Conservation (phyloP, 2,797 vertebrate genomes). For the Steatocranus sp. region DNA sequence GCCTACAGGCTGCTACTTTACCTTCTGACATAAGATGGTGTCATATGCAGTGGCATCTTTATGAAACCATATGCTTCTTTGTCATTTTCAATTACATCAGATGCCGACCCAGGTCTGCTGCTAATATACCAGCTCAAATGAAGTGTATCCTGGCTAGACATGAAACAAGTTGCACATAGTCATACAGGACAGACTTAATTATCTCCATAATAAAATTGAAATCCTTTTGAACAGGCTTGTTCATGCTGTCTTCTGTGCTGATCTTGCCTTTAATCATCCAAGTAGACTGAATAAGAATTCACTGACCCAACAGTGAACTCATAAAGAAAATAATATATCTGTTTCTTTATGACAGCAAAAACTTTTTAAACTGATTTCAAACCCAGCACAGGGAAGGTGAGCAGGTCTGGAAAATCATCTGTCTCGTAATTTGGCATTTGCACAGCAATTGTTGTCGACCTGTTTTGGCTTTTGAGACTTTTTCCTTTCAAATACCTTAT, state of each 20-base stretch:
- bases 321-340: background rate
- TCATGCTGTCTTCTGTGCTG: background rate
- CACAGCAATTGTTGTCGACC: background rate
- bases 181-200: conserved; percentile 26
- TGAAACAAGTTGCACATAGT: conserved; percentile 29
- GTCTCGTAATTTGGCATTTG: background rate
- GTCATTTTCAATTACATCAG: conserved; percentile 29
- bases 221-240: background rate
- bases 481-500: background rate
- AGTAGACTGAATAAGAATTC: background rate
- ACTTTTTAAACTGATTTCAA: background rate
- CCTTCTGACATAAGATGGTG: background rate
- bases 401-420: conserved; percentile 8
- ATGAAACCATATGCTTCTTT: conserved; percentile 5
- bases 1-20: background rate
- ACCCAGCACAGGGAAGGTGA: background rate
- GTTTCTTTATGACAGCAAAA: background rate
- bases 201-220: conserved; percentile 24
- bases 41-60: conserved; percentile 3
- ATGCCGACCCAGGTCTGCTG: conserved; percentile 8
- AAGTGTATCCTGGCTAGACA: conserved; percentile 46
- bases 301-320: background rate
- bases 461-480: background rate
- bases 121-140: conserved; percentile 33
- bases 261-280: background rate